Percentiles rank a stretch among this genome's conserved stretches.
Evolutionary conservation across 2,797 vertebrate genomes (phyloP).

Genomic region (Sebastes aleutianus): DNA sequence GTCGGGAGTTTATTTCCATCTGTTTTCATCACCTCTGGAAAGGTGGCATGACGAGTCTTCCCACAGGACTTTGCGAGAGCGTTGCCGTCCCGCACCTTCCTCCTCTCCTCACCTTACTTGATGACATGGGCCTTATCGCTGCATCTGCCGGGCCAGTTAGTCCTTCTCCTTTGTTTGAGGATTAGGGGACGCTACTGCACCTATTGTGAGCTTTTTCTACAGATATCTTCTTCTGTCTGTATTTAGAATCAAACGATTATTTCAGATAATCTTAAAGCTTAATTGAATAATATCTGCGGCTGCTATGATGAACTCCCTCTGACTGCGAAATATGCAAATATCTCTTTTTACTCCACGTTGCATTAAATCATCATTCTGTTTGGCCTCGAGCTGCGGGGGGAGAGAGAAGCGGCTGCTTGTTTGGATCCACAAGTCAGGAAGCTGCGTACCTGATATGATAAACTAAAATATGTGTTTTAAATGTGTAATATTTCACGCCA

Average conservation of each 20-base stretch:
- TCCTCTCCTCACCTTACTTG: slow-evolving; percentile 44
- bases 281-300: slow-evolving; percentile 20
- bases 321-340: slow-evolving; percentile 56
- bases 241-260: slow-evolving; percentile 20
- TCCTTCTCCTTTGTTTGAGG: slow-evolving; percentile 52
- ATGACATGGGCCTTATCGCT: slow-evolving; percentile 65
- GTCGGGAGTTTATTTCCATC: slow-evolving; percentile 53
- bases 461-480: not conserved
- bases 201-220: slow-evolving; percentile 5
- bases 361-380: slow-evolving; percentile 40
- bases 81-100: slow-evolving; percentile 47
- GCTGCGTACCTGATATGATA: not conserved
- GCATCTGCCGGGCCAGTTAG: slow-evolving; percentile 55
- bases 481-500: not conserved
- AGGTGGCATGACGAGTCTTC: slow-evolving; percentile 71
- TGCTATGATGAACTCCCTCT: slow-evolving; percentile 24
- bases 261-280: slow-evolving; percentile 18
- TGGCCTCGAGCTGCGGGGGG: slow-evolving; percentile 16
- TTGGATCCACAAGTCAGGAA: slow-evolving; percentile 16
- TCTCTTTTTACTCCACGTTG: slow-evolving; percentile 21
- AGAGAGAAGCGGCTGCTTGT: not conserved
- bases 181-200: slow-evolving; percentile 41
- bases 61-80: slow-evolving; percentile 62
- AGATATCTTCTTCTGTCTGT: not conserved
- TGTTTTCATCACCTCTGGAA: slow-evolving; percentile 73